Evolutionary conservation across 1,140 invertebrate genomes (phyloP).

Genomic region (Macrosteles quadrilineatus): DNA sequence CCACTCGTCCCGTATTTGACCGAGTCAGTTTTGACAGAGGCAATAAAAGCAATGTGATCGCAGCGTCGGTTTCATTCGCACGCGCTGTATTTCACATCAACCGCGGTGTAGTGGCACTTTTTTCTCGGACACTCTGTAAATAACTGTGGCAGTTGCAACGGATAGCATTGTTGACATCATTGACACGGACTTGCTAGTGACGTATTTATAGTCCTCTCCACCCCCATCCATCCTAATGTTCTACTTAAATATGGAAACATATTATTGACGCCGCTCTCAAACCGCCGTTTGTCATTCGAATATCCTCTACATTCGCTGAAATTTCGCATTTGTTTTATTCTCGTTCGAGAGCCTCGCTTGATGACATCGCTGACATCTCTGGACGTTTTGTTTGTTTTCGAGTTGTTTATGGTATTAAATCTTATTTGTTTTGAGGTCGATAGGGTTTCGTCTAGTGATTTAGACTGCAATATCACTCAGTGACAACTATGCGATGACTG

Average conservation of each 20-base stretch:
- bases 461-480: too few relatives aligned
- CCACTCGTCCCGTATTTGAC: too few relatives aligned
- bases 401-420: too few relatives aligned
- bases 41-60: too few relatives aligned
- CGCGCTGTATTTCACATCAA: too few relatives aligned
- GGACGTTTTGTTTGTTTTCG: neutral
- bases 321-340: neutral
- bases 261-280: conserved; percentile 11
- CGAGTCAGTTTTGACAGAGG: too few relatives aligned
- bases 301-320: neutral
- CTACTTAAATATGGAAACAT: conserved; percentile 11
- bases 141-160: conserved; percentile 2
- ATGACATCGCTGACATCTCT: neutral
- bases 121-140: neutral
- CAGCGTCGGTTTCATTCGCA: too few relatives aligned
- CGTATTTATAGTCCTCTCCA: conserved; percentile 3
- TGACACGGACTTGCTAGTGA: neutral
- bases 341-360: neutral
- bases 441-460: too few relatives aligned
- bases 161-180: neutral
- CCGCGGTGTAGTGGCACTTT: neutral
- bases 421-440: too few relatives aligned
- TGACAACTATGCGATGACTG: too few relatives aligned
- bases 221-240: conserved; percentile 3
- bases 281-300: conserved; percentile 1